Base-by-base conservation (phyloP, 92 coral and sea anemone species). In the Scolanthus callimorphus region DNA sequence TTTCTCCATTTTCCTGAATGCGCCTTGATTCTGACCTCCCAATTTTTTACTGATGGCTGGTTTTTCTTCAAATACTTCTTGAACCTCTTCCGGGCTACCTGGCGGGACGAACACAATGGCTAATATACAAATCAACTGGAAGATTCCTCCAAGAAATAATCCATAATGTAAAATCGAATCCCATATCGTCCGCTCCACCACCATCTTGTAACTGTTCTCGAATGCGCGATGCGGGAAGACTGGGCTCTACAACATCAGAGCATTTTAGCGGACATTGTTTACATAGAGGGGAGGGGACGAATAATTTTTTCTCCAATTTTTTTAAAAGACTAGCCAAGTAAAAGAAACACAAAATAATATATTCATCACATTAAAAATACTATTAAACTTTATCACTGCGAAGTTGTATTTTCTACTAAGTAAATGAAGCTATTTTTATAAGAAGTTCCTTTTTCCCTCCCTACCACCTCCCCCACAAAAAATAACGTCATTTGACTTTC, bases 141-240 rank as follows among this genome's bases (percentile, higher is more conserved):
- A 87, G 24, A 87, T 74, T 17, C 95, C 95, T 25, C 95, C 95
- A 34, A 87, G 50, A 34, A 87, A 78, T 22, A 87, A 77, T 0
- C 95, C 95, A 53, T 83, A 87, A 55, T 87, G 78, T 57, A 87
- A 67, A 21, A 83, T 38, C 49, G 69, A 60, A 70, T 87, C 95
- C 53, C 76, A 47, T 65, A n/a, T 37, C 4, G 77, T 51, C 10
- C 54, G 47, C 22, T 44, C 86, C 70, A 71, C 86, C 86, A 80
- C 73, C 21, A 75, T 70, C 60, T 25, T 46, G 41, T 45, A 23
- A 47, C 31, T 46, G 34, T 4, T 48, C 39, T 19, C 23, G n/a
- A n/a, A n/a, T 49, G 20, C 46, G 1, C 37, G 41, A 47, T 56
- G n/a, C n/a, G n/a, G n/a, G n/a, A n/a, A n/a, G n/a, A n/a, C n/a